Evolutionary conservation across 64 coral and sea anemone genomes (phyloP).

Genomic region (Stichodactyla helianthus): DNA sequence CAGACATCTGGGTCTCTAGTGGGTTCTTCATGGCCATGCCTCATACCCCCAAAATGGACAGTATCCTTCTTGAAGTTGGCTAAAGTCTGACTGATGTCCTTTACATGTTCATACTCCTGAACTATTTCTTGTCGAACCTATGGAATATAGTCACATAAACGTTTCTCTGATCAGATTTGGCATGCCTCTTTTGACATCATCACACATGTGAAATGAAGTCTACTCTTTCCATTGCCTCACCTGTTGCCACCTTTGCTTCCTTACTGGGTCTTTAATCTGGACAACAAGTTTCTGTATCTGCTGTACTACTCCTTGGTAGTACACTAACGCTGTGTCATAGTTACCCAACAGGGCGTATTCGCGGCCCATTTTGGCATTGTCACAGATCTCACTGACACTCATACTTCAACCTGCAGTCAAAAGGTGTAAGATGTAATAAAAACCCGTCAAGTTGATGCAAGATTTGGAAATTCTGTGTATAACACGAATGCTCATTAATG

Average conservation of each 20-base stretch:
- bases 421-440: not conserved
- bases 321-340: conserved; percentile 92
- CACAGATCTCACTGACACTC: conserved; percentile 89
- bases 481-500: no score
- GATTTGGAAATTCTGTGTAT: no score
- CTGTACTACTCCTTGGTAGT: conserved; percentile 94
- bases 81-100: conserved; percentile 95
- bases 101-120: conserved; percentile 95
- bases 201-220: no score
- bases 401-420: conserved; percentile 2
- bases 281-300: conserved; percentile 84
- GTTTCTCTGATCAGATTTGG: no score
- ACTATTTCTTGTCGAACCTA: conserved; percentile 89
- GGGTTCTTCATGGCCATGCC: conserved; percentile 74
- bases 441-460: no score
- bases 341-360: conserved; percentile 94
- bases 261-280: conserved; percentile 74
- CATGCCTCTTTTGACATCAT: no score
- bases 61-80: conserved; percentile 99
- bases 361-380: conserved; percentile 96
- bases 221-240: not conserved
- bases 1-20: conserved; percentile 97
- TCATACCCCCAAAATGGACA: conserved; percentile 78
- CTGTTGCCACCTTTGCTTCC: conserved; percentile 98
- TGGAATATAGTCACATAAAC: not conserved